Evolutionary conservation across 2,888 invertebrate genomes (phyloP), one percentile per base, ranked within the genome.

Genomic region (Idaea aversata): DNA sequence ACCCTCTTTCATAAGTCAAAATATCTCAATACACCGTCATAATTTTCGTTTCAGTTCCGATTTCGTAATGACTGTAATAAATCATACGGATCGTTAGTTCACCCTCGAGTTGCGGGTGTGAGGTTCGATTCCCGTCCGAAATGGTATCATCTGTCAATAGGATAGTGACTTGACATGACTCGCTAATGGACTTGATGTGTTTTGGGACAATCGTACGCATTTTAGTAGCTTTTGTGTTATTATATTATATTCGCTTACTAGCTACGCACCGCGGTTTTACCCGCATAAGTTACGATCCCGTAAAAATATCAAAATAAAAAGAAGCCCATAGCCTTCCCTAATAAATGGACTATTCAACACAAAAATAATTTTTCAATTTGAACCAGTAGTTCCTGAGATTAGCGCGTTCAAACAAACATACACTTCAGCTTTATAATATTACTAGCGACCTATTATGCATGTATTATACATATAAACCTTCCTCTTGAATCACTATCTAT

Each of bases 111-210:
- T 81, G 78, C 77, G 83, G 87, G 87, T 91, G 92, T 90, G 92
- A 92, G 87, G 87, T 91, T 92, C 91, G 92, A 92, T 91, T 92
- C 92, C 88, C 86, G 88, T 80, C 81, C 85, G 91, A 90, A 92
- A 92, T 92, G 90, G 91, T 88, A 91, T 92, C 92, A 92, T 93
- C 93, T 92, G 93, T 93, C 93, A 93, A 91, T 92, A 85, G 86
- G 78, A 74, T 77, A 83, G 90, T 90, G 91, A 91, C 90, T 91
- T 91, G 91, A 92, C 91, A 83, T 81, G 89, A 88, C 87, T 85
- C 72, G 85, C 87, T 93, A 93, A 93, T 93, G 92, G 91, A 91
- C 87, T 89, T 84, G 83, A 82, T 82, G 77, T 88, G 89, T 90
- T 82, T 84, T 79, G 78, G 77, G 78, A 85, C 85, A 88, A 83